Evolutionary conservation across 1,140 invertebrate genomes (phyloP).

Genomic region (Trichonephila clavata): DNA sequence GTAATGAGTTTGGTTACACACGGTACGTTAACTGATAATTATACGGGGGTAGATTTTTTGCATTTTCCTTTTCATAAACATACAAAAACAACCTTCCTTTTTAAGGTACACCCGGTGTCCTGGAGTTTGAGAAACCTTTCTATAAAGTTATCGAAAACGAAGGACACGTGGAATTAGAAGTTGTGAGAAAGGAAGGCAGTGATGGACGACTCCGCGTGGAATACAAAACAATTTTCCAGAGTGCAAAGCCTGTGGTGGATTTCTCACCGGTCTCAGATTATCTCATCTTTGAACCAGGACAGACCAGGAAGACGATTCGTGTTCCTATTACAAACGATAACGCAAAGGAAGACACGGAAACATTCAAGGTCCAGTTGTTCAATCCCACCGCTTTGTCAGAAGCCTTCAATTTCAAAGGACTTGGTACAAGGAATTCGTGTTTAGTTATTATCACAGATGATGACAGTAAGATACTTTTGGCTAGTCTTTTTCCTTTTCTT

Average conservation of each 20-base stretch:
- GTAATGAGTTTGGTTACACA: no score
- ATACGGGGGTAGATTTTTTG: no score
- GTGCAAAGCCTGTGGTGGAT: neutral
- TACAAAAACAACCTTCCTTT: no score
- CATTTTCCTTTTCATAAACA: no score
- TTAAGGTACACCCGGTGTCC: slow-evolving; percentile 85
- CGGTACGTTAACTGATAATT: no score
- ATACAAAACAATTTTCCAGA: neutral
- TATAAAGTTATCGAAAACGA: slow-evolving; percentile 85
- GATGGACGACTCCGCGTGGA: neutral
- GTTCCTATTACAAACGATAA: neutral
- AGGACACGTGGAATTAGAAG: slow-evolving; percentile 82
- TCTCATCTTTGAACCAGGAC: neutral
- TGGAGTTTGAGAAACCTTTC: slow-evolving; percentile 84
- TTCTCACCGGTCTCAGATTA: neutral
- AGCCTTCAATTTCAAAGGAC: slow-evolving; percentile 20
- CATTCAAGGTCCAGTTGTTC: neutral
- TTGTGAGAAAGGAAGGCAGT: slow-evolving; percentile 80
- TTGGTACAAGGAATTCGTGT: neutral
- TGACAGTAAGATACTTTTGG: slow-evolving; percentile 82
- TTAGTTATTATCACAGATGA: slow-evolving; percentile 78
- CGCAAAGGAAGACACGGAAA: neutral
- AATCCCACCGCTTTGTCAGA: neutral
- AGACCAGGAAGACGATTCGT: neutral
- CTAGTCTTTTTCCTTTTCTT: no score